These are phyloP conservation scores for Cataglyphis cursor DNA, from an alignment of 2,888 invertebrate species.

Conservation along the genomic window DNA sequence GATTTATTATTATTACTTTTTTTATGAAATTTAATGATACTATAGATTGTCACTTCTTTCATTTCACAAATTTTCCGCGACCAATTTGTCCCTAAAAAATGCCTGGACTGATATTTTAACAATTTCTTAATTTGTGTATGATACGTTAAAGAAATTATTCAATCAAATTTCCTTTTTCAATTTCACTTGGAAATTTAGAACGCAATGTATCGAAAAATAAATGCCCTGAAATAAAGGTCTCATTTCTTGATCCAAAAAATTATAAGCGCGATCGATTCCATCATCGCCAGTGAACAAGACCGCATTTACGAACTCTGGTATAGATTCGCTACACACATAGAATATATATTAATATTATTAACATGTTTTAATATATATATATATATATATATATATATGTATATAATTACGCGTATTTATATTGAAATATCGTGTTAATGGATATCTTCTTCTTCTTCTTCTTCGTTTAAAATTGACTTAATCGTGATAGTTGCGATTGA, in stretches of 20 bases:
- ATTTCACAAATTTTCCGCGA: background rate
- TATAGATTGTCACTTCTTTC: background rate
- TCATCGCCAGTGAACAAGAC: conserved; percentile 55
- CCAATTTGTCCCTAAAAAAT: background rate
- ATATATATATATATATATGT: conserved; percentile 28
- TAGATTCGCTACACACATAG: conserved; percentile 54
- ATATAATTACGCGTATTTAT: conserved; percentile 45
- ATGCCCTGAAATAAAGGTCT: background rate
- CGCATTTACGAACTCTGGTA: conserved; percentile 46
- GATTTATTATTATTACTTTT: background rate
- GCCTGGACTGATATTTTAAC: background rate
- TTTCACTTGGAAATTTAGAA: background rate
- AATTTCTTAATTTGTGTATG: background rate
- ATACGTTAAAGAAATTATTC: background rate
- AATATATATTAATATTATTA: conserved; percentile 59
- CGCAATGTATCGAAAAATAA: background rate
- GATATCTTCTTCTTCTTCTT: conserved; percentile 48
- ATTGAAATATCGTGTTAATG: conserved; percentile 58
- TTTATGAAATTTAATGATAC: background rate
- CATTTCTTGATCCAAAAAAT: background rate
- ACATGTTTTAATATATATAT: conserved; percentile 33
- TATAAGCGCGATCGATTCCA: background rate
- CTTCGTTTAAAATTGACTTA: conserved; percentile 71
- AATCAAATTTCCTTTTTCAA: background rate
- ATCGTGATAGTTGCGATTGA: conserved; percentile 61